Conservation (phyloP, 2,113 vertebrate genomes). For the Eonycteris spelaea region DNA sequence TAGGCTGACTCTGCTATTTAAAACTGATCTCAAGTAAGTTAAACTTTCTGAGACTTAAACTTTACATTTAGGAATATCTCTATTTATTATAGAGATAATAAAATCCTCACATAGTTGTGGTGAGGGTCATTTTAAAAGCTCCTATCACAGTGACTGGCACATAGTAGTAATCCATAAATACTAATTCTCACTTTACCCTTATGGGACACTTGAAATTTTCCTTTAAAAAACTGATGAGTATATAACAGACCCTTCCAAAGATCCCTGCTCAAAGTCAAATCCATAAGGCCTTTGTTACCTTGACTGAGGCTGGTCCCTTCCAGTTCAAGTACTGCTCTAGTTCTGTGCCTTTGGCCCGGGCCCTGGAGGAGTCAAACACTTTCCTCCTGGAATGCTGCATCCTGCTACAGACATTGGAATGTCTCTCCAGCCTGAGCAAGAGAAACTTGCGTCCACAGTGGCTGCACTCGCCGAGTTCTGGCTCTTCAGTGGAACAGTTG, state of each 20-base stretch:
- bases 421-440: conserved; percentile 84
- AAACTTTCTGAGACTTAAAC: background rate
- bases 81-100: background rate
- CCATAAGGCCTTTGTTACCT: conserved; percentile 79
- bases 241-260: background rate
- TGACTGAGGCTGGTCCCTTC: conserved; percentile 73
- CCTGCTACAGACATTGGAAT: conserved; percentile 84
- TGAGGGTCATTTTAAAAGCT: background rate
- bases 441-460: conserved; percentile 87
- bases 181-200: background rate
- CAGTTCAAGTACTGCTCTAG: conserved; percentile 83
- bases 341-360: conserved; percentile 87
- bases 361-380: conserved; percentile 85
- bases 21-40: conserved; percentile 13
- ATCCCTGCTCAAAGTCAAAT: background rate
- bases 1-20: background rate
- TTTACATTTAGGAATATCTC: no score
- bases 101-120: background rate
- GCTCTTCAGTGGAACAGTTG: background rate
- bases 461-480: conserved; percentile 78
- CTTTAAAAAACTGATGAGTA: background rate
- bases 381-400: conserved; percentile 81
- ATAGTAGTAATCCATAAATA: background rate
- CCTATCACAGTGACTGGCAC: background rate
- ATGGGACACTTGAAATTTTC: background rate